These are phyloP conservation scores for Ptilonorhynchus violaceus DNA, from an alignment of 2,113 vertebrate genomes.

Conservation along the genomic window DNA sequence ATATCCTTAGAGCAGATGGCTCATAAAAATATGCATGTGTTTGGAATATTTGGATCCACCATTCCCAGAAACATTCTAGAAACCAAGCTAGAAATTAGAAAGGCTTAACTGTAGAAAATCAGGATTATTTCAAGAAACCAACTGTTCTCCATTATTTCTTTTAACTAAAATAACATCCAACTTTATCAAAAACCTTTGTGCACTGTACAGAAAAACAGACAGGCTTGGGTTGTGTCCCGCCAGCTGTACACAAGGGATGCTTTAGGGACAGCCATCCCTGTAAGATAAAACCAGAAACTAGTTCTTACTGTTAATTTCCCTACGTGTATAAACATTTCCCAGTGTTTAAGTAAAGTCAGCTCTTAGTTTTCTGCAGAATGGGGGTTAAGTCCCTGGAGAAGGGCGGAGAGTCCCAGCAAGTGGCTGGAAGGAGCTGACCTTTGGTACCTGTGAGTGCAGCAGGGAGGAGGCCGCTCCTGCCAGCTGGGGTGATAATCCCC, in stretches of 20 bases:
- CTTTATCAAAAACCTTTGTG: neutral
- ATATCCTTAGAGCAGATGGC: neutral
- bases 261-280: neutral
- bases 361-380: slow-evolving; percentile 21
- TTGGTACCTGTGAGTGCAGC: slow-evolving; percentile 64
- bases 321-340: neutral
- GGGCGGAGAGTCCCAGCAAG: neutral
- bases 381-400: slow-evolving; percentile 41
- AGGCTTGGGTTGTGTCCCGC: neutral
- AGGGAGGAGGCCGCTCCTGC: neutral
- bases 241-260: neutral
- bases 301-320: neutral
- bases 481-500: slow-evolving; percentile 73
- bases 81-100: neutral
- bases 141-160: neutral
- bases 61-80: neutral
- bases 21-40: neutral
- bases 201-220: neutral
- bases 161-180: neutral
- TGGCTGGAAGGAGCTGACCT: slow-evolving; percentile 59
- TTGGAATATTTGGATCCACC: neutral
- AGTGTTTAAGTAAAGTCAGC: slow-evolving; percentile 17
- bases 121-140: neutral
- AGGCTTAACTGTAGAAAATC: neutral
- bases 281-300: neutral